Evolutionary conservation across 1,140 invertebrate genomes (phyloP).

Genomic region (Halotydeus destructor): DNA sequence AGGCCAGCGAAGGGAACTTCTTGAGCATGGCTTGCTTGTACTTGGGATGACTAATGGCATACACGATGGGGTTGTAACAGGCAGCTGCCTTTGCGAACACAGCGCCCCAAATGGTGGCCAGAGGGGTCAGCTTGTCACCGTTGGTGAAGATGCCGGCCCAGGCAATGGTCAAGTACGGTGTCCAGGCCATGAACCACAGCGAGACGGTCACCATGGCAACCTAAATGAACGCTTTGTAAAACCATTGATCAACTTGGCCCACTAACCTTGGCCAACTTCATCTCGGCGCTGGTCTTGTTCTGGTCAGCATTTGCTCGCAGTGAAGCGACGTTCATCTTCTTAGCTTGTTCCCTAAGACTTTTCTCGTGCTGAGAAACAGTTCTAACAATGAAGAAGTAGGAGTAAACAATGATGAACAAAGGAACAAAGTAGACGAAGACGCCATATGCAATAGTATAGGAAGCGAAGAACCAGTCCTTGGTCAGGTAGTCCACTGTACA

Average conservation of each 20-base stretch:
- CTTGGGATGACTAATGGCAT: constrained; percentile 57
- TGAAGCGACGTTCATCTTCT: constrained; percentile 63
- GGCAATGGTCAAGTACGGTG: constrained; percentile 59
- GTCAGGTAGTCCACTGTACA: constrained; percentile 62
- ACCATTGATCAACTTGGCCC: too few species aligned
- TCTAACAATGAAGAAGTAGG: constrained; percentile 55
- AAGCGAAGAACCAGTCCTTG: constrained; percentile 33
- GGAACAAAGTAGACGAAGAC: constrained; percentile 47
- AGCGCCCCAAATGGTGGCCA: constrained; percentile 52
- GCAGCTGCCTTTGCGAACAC: constrained; percentile 55
- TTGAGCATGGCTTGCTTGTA: constrained; percentile 44
- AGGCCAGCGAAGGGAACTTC: constrained; percentile 44
- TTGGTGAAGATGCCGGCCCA: constrained; percentile 45
- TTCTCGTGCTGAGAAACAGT: constrained; percentile 57
- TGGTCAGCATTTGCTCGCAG: constrained; percentile 40
- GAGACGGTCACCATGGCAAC: constrained; percentile 57
- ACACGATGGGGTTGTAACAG: constrained; percentile 58
- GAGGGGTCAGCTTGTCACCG: constrained; percentile 29
- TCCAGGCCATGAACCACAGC: constrained; percentile 64
- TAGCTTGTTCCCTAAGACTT: constrained; percentile 57
- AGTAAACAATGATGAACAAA: constrained; percentile 45
- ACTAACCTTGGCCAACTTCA: constrained; percentile 44
- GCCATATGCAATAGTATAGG: constrained; percentile 45
- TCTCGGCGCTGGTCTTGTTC: constrained; percentile 42
- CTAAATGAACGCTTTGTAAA: too few species aligned